These are phyloP conservation scores for Microtus agrestis DNA, from an alignment of 2,797 vertebrate species.

Conservation along the genomic window DNA sequence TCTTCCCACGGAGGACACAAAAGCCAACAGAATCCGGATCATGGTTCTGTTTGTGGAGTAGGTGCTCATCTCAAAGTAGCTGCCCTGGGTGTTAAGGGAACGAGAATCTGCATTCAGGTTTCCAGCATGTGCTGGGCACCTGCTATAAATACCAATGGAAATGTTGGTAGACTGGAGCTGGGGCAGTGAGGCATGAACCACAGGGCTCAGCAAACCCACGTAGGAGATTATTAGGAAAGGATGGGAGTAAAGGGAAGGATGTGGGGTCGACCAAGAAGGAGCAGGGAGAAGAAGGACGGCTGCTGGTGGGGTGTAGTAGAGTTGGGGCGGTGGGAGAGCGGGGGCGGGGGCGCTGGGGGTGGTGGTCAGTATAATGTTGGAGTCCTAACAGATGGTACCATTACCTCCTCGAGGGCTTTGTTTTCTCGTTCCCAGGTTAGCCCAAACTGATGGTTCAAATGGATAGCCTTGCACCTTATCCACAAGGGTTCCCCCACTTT, in stretches of 20 bases:
- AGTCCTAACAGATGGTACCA: background rate
- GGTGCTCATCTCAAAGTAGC: constrained; percentile 78
- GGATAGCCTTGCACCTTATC: constrained; percentile 87
- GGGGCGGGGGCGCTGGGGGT: no score
- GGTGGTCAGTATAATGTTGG: no score
- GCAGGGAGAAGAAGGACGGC: no score
- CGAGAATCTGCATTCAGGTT: constrained; percentile 74
- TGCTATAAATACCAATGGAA: background rate
- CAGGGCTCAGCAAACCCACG: no score
- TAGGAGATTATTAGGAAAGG: no score
- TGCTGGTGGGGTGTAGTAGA: no score
- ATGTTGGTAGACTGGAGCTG: no score
- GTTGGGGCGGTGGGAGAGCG: no score
- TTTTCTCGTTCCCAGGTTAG: constrained; percentile 83
- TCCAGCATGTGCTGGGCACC: background rate
- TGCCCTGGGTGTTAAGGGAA: constrained; percentile 84
- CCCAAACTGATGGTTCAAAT: constrained; percentile 80
- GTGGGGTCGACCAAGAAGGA: no score
- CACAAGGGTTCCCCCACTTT: constrained; percentile 88
- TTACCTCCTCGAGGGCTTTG: constrained; percentile 85
- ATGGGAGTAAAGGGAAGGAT: no score
- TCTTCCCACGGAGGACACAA: constrained; percentile 81
- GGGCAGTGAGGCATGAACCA: no score
- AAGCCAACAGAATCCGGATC: constrained; percentile 83
- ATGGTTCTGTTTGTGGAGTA: constrained; percentile 79